These are phyloP conservation scores for Oncopodura yosiiana DNA, from an alignment of 1,140 invertebrate genomes.

Conservation along the genomic window DNA sequence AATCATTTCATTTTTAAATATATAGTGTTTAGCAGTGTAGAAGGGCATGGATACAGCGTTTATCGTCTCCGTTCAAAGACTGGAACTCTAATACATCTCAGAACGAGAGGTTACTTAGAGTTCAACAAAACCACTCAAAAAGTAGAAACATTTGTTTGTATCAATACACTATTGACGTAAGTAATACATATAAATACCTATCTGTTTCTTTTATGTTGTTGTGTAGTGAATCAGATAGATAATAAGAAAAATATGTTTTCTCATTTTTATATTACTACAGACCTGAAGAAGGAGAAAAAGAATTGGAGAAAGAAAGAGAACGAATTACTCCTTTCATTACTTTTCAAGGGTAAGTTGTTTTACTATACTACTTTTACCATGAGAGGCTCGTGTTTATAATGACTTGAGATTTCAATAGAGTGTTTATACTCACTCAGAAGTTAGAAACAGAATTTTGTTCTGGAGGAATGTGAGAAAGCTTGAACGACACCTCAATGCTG, in stretches of 20 bases:
- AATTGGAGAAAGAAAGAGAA: conserved; percentile 34
- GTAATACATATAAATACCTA: too few relatives aligned
- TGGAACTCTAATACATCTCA: conserved; percentile 67
- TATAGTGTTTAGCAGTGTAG: conserved; percentile 68
- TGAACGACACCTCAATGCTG: too few relatives aligned
- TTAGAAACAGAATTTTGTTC: too few relatives aligned
- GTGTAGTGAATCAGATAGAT: not conserved
- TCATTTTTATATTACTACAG: conserved; percentile 5
- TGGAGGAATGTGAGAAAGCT: too few relatives aligned
- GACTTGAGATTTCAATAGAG: not conserved
- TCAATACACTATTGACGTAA: conserved; percentile 66
- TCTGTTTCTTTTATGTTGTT: conserved; percentile 8
- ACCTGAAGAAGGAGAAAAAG: conserved; percentile 34
- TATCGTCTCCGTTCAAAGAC: conserved; percentile 68
- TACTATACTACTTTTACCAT: too few relatives aligned
- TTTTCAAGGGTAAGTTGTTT: conserved; percentile 17
- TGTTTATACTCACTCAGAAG: too few relatives aligned
- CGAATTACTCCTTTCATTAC: conserved; percentile 35
- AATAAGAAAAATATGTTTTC: not conserved
- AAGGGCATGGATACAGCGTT: conserved; percentile 63
- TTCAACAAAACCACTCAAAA: conserved; percentile 57
- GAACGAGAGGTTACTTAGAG: conserved; percentile 66
- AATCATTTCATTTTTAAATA: conserved; percentile 32
- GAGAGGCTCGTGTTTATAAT: too few relatives aligned
- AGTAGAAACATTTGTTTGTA: conserved; percentile 70